phyloP scores from a whole-genome alignment of 2,113 vertebrate species.

The Cyanoramphus novaezelandiae region DNA sequence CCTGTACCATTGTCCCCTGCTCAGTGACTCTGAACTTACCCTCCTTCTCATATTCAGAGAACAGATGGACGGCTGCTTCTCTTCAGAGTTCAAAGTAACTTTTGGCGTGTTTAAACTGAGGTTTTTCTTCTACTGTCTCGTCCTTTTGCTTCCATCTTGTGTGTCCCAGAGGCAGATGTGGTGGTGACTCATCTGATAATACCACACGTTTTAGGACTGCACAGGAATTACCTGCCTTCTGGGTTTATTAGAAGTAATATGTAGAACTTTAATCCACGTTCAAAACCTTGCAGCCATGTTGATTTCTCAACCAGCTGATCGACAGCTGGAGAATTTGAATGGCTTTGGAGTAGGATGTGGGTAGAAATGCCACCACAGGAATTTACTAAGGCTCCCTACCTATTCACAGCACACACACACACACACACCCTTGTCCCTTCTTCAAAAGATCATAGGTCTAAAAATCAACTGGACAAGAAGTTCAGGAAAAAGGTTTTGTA shows the following conservation, averaged over 20 bases:
- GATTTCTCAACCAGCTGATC: neutral
- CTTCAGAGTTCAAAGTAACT: neutral
- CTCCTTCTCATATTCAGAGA: neutral
- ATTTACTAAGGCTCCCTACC: neutral
- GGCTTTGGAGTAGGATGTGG: neutral
- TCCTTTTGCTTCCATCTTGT: neutral
- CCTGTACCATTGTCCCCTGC: neutral
- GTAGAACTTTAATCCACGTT: neutral
- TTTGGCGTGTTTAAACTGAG: neutral
- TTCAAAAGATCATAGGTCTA: neutral
- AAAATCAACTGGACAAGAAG: neutral
- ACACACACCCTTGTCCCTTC: no score
- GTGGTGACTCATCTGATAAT: neutral
- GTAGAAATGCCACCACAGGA: neutral
- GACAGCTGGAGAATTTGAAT: neutral
- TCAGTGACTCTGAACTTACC: neutral
- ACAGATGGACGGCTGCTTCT: neutral
- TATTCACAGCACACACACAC: neutral
- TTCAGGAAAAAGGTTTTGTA: neutral
- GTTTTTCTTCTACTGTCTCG: neutral
- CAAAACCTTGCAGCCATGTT: neutral
- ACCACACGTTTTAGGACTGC: neutral
- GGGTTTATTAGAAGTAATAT: neutral
- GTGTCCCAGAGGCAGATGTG: neutral
- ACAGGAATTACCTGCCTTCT: neutral